Percentiles rank a stretch among this genome's conserved stretches.
phyloP scores from a whole-genome alignment of 2,113 vertebrate genomes.

The western clawed frog (Xenopus tropicalis) region UCB_Xtro_10.0 CM004445.2:64657001-64657500 shows the following conservation, averaged over 20 bases:
- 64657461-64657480: too few relatives aligned
- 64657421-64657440: constrained; percentile 11
- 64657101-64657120: background rate
- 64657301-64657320: constrained; percentile 31
- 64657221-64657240: constrained; percentile 21
- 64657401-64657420: background rate
- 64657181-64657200: constrained; percentile 4
- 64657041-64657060: too few relatives aligned
- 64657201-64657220: constrained; percentile 40
- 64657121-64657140: constrained; percentile 14
- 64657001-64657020: too few relatives aligned
- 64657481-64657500: too few relatives aligned
- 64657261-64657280: constrained; percentile 43
- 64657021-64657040: too few relatives aligned
- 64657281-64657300: constrained; percentile 29
- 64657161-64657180: constrained; percentile 24
- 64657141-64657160: background rate
- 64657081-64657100: too few relatives aligned
- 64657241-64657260: constrained; percentile 42
- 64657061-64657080: too few relatives aligned
- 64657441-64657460: too few relatives aligned
- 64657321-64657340: constrained; percentile 29
- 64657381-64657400: background rate
- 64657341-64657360: constrained; percentile 35
- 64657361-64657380: constrained; percentile 39